Percentiles rank a stretch among this genome's conserved stretches.
These are phyloP conservation scores for Calypte anna DNA, from an alignment of 2,113 vertebrate species.

Conservation along the genomic window DNA sequence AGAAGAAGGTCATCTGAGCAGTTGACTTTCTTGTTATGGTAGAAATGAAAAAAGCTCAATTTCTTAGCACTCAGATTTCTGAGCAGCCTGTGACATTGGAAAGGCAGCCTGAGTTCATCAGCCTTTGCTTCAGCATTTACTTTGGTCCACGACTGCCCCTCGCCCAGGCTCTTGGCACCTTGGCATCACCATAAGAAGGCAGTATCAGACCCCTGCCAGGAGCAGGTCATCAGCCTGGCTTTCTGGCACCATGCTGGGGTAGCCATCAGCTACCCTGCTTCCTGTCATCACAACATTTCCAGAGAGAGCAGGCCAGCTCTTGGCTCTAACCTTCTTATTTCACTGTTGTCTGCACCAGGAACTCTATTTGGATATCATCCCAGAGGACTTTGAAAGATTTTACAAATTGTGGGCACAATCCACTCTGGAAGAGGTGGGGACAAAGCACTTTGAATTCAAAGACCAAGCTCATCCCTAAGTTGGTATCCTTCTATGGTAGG, in stretches of 20 bases:
- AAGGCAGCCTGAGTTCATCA: background rate
- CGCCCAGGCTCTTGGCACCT: background rate
- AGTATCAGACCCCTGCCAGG: background rate
- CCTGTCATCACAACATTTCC: background rate
- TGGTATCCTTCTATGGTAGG: background rate
- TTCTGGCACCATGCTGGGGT: background rate
- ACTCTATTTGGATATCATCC: background rate
- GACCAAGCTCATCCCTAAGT: background rate
- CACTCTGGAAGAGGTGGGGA: background rate
- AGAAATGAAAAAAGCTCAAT: background rate
- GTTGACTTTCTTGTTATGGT: background rate
- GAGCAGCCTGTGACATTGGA: background rate
- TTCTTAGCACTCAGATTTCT: background rate
- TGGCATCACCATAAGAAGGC: background rate
- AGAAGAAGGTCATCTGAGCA: background rate
- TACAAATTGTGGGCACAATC: background rate
- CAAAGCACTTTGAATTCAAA: background rate
- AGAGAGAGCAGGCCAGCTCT: background rate
- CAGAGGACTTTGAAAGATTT: background rate
- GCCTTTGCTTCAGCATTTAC: background rate
- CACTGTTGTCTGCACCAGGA: background rate
- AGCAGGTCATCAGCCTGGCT: background rate
- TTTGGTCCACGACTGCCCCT: background rate
- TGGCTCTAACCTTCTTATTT: background rate
- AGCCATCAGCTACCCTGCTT: background rate